A percentile compares a stretch with the other conserved stretches of the same genome.
Evolutionary conservation across 1,140 invertebrate species (phyloP).

Genomic region (Lasaia peninsularis): DNA sequence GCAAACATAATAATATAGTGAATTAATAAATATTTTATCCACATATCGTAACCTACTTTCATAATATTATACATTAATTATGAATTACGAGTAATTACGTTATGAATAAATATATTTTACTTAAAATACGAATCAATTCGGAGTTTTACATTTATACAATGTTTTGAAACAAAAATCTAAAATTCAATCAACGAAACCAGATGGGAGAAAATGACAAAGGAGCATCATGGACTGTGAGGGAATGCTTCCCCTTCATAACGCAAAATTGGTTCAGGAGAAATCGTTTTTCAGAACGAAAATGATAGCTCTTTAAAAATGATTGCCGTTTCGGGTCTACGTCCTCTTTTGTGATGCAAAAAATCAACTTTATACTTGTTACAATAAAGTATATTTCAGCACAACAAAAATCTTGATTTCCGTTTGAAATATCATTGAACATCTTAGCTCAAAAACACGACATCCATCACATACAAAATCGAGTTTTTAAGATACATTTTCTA

Average conservation of each 20-base stretch:
- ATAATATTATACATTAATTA: too few species aligned
- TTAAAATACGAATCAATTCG: too few species aligned
- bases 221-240: constrained; percentile 59
- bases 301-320: constrained; percentile 49
- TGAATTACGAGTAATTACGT: too few species aligned
- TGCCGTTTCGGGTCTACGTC: constrained; percentile 36
- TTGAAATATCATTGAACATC: too few species aligned
- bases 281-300: constrained; percentile 44
- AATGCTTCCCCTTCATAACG: constrained; percentile 62
- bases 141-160: neutral
- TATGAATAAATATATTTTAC: too few species aligned
- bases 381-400: neutral
- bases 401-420: too few species aligned
- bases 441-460: too few species aligned
- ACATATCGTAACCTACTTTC: too few species aligned
- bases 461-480: too few species aligned
- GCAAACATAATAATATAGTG: too few species aligned
- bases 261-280: constrained; percentile 61
- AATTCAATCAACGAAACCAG: constrained; percentile 48
- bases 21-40: too few species aligned
- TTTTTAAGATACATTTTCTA: too few species aligned
- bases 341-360: neutral
- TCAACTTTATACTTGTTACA: neutral
- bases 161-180: constrained; percentile 8
- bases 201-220: constrained; percentile 51